Conservation (phyloP, 2,797 vertebrate species). For the Cirrhinus molitorella region DNA sequence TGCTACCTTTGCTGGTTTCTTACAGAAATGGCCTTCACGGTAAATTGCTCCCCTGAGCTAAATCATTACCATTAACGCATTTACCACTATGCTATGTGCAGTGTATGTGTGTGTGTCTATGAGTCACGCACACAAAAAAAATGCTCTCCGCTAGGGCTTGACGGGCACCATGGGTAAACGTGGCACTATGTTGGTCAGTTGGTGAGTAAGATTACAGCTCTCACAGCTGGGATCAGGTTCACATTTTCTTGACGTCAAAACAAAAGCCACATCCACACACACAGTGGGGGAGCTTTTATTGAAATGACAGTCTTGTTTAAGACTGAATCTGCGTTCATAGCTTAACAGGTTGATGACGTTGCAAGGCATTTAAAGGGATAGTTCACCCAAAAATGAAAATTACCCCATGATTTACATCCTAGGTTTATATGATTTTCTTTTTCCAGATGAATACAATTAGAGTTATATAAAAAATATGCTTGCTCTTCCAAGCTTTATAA, state of each 20-base stretch:
- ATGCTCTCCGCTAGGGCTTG: background rate
- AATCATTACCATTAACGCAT: constrained; percentile 38
- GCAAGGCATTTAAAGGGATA: background rate
- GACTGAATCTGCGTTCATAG: background rate
- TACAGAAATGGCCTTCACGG: constrained; percentile 20
- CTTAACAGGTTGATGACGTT: background rate
- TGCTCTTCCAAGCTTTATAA: no score
- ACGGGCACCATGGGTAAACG: background rate
- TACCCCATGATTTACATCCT: no score
- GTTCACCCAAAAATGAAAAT: background rate
- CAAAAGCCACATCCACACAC: background rate
- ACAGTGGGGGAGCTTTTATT: background rate
- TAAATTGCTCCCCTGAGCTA: constrained; percentile 26
- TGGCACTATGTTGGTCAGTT: background rate
- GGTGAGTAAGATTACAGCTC: constrained; percentile 12
- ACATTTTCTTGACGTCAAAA: constrained; percentile 14
- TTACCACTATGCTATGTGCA: background rate
- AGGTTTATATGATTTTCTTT: no score
- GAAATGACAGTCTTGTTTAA: background rate
- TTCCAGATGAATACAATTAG: no score
- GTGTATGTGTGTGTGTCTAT: constrained; percentile 23
- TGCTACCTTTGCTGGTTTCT: constrained; percentile 21
- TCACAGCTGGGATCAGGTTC: constrained; percentile 1
- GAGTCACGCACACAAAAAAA: constrained; percentile 20
- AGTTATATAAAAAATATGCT: no score